Conservation (phyloP, 2,888 invertebrate genomes). For the Campaea margaritaria region DNA sequence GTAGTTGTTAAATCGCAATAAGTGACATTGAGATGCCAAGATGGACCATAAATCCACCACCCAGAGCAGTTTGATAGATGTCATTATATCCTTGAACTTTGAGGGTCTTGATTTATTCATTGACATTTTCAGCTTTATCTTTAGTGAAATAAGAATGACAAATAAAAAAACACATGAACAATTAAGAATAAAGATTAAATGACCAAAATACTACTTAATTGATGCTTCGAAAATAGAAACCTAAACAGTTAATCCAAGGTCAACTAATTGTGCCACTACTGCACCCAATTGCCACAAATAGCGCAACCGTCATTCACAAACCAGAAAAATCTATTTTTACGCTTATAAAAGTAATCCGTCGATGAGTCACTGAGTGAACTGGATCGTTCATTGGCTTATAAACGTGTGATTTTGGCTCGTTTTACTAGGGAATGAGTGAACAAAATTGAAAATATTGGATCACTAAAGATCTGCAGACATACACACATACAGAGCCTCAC, state of each 20-base stretch:
- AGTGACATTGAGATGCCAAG: no score
- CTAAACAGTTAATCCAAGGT: constrained; percentile 20
- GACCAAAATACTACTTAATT: constrained; percentile 4
- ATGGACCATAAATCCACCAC: no score
- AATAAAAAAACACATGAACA: not conserved
- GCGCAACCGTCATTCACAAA: constrained; percentile 28
- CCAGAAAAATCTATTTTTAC: constrained; percentile 28
- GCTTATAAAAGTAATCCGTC: constrained; percentile 22
- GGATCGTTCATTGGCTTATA: not conserved
- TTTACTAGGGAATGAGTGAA: no score
- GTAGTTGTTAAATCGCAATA: no score
- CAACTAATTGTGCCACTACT: constrained; percentile 13
- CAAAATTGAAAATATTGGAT: no score
- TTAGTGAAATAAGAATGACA: not conserved
- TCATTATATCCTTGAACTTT: no score
- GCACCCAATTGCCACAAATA: constrained; percentile 35
- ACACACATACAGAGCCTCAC: no score
- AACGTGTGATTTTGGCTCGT: not conserved
- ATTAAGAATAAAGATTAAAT: not conserved
- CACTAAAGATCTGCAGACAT: no score
- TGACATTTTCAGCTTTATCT: no score
- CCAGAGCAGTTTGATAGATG: no score
- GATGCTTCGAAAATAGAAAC: constrained; percentile 35
- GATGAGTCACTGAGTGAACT: constrained; percentile 25
- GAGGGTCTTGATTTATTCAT: no score